Percentiles rank a stretch among this genome's conserved stretches.
Evolutionary conservation across 1,140 invertebrate species (phyloP).

Genomic region (Tetramorium alpestre): DNA sequence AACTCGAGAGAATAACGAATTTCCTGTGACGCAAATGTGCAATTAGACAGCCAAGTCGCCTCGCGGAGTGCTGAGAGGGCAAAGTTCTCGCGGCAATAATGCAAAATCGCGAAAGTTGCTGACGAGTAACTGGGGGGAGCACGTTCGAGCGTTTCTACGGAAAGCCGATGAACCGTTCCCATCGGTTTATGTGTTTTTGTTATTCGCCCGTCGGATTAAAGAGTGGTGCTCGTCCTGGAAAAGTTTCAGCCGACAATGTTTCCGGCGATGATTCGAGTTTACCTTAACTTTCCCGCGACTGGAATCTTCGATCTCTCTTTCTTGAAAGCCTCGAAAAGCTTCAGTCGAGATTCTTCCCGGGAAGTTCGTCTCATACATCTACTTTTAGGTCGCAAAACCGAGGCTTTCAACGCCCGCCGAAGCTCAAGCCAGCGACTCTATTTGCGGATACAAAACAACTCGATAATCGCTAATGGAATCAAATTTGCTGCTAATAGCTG

Average conservation of each 20-base stretch:
- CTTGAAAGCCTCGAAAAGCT: slow-evolving; percentile 1
- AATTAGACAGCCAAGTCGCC: slow-evolving; percentile 35
- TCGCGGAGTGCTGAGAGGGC: slow-evolving; percentile 34
- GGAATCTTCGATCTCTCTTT: slow-evolving; percentile 8
- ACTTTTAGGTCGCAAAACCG: slow-evolving; percentile 10
- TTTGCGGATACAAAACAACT: slow-evolving; percentile 5
- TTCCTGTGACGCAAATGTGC: slow-evolving; percentile 10
- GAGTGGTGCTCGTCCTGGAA: slow-evolving; percentile 35
- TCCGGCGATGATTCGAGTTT: slow-evolving; percentile 48
- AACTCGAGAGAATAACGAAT: slow-evolving; percentile 5
- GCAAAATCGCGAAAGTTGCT: slow-evolving; percentile 58
- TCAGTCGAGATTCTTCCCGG: not conserved
- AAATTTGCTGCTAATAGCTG: not conserved
- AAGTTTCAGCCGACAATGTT: slow-evolving; percentile 47
- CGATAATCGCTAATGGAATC: slow-evolving; percentile 21
- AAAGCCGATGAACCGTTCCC: slow-evolving; percentile 45
- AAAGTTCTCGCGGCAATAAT: slow-evolving; percentile 47
- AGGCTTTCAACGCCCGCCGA: not conserved
- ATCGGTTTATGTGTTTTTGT: slow-evolving; percentile 51
- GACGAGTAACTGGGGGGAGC: slow-evolving; percentile 43
- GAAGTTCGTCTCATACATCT: slow-evolving; percentile 17
- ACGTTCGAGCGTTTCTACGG: slow-evolving; percentile 54
- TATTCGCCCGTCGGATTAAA: slow-evolving; percentile 46
- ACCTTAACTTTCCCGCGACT: slow-evolving; percentile 26
- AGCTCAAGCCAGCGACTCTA: not conserved